Base-by-base conservation (phyloP, 1,140 invertebrate genomes). In the Sitophilus oryzae region DNA sequence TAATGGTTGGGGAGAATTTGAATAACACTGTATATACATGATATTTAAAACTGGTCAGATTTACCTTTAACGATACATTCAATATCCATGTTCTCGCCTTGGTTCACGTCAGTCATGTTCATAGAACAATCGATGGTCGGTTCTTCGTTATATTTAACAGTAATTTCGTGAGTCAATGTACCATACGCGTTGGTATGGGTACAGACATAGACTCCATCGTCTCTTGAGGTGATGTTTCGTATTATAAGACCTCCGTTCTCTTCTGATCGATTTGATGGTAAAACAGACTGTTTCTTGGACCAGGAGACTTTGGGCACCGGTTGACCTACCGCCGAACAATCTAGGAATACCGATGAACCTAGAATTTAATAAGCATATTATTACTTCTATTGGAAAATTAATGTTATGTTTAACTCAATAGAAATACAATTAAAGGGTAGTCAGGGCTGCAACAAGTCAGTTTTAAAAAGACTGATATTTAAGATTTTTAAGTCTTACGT, bases 201-300 rank as follows among this genome's bases (percentile, higher is more conserved):
- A 62, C 88, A 91, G 3, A 82, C 75, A 63, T 90, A 91, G 0
- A 78, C 77, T 0, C 87, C 88, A 49, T 81, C 78, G 70, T 89
- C 85, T 18, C 74, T 72, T 10, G 73, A 66, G 2, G 73, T 76
- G 1, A 83, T 73, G 58, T 86, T 79, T 30, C 71, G 71, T 8
- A 91, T 78, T 20, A 80, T 74, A 0, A 89, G 68, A 16, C 84
- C 86, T 38, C 82, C 82, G 38, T 70, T 66, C 11, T 76, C 56
- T 70, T 57, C 72, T 56, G 63, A 71, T 60, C 76, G 62, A 41
- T 73, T 62, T 15, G 58, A 40, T n/a, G 72, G 71, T 19, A 73
- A 65, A 37, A 65, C 56, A 38, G 76, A 73, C 35, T 74, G 72
- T 21, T 73, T 72, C 59, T 77, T 81, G 23, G 68, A 71, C 82